Percentiles rank a stretch among this genome's conserved stretches.
Evolutionary conservation across 2,797 vertebrate species (phyloP).

Genomic region (Huso huso): DNA sequence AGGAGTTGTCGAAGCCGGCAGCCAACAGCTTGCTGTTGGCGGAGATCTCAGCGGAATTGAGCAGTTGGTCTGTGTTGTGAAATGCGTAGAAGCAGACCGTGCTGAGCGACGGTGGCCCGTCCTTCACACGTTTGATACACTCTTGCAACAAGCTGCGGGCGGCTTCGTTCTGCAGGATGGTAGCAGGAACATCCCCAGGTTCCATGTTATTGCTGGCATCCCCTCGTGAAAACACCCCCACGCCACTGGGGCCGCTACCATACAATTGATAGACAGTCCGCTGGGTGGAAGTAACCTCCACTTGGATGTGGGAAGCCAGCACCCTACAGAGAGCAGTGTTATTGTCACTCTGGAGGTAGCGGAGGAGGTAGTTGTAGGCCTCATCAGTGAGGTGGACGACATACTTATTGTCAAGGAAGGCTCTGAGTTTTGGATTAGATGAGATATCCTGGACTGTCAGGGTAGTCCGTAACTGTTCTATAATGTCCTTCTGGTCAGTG

Average conservation of each 20-base stretch:
- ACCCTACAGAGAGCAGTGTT: slow-evolving; percentile 81
- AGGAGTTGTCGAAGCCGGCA: slow-evolving; percentile 86
- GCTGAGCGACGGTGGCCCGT: slow-evolving; percentile 85
- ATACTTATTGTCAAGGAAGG: slow-evolving; percentile 87
- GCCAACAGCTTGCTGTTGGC: slow-evolving; percentile 82
- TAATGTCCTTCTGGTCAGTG: slow-evolving; percentile 73
- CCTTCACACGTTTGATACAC: slow-evolving; percentile 82
- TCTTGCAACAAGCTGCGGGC: slow-evolving; percentile 83
- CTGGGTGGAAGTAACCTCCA: slow-evolving; percentile 78
- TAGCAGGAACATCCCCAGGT: slow-evolving; percentile 58
- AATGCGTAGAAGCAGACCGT: slow-evolving; percentile 98
- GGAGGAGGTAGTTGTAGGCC: slow-evolving; percentile 87
- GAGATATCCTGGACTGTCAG: slow-evolving; percentile 79
- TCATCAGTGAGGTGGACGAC: slow-evolving; percentile 84
- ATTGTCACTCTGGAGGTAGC: slow-evolving; percentile 95
- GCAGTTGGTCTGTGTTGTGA: slow-evolving; percentile 84
- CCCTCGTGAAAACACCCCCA: slow-evolving; percentile 35
- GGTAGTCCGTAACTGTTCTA: slow-evolving; percentile 83
- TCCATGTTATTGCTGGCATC: slow-evolving; percentile 64
- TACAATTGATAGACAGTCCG: slow-evolving; percentile 90
- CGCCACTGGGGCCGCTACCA: slow-evolving; percentile 27
- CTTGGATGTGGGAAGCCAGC: slow-evolving; percentile 76
- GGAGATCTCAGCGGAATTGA: slow-evolving; percentile 88
- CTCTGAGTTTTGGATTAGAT: slow-evolving; percentile 76
- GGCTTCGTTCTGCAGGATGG: slow-evolving; percentile 77